Evolutionary conservation across 2,797 vertebrate genomes (phyloP), one percentile per base, ranked within the genome.

Genomic region (Sorex maritimensis): DNA sequence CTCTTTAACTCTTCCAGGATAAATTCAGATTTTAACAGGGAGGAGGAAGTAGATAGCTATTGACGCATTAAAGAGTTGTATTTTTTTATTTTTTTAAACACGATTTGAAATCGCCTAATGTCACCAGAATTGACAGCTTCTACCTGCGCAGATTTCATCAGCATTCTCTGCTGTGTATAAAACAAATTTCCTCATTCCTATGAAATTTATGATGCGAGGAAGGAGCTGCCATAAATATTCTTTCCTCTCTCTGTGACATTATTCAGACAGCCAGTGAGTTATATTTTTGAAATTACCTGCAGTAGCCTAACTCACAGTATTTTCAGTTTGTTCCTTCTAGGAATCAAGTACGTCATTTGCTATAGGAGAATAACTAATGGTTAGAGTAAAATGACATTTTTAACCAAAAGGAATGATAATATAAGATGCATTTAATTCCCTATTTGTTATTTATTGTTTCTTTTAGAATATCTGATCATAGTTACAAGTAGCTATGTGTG

Each of bases 161-260:
- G 81, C 89, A 91, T 95, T 84, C 75, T 92, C 87, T 94, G 46
- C 65, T 88, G 26, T 28, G 38, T 92, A 69, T 67, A 49, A 95
- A 79, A 97, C 69, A 68, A 87, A 95, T 95, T 93, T 91, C 68
- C 85, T 95, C 4, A 0, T 91, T 95, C 68, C 87, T 94, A 7
- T 91, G 95, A 90, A 96, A 96, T 94, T 95, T 94, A 95, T 91
- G 79, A 92, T 91, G 80, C 3, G 5, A 91, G 71, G 78, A 84
- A 85, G 78, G 71, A 95, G 72, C 67, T 19, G 38, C 91, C 89
- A 81, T 96, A 94, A 95, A 95, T 90, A 95, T 73, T 91, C 81
- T 94, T 90, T 38, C 41, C 63, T 96, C 91, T 95, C 41, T 5
- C 68, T 61, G 23, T 95, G 89, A 94, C 87, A 83, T 96, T 95